phyloP scores from a whole-genome alignment of 2,888 invertebrate genomes.

The Frankliniella intonsa region DNA sequence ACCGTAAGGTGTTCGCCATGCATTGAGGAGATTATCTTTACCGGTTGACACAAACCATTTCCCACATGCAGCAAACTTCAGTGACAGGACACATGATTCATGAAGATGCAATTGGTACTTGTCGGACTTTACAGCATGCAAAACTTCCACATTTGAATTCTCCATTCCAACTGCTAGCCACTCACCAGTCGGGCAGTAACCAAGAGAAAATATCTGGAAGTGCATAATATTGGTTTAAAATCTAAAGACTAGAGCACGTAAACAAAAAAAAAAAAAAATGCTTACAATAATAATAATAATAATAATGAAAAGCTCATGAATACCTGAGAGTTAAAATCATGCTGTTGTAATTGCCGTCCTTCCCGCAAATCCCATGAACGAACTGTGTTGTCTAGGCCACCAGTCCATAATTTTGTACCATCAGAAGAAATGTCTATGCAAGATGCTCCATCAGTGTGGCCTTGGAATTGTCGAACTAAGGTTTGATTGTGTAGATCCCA shows the following conservation, averaged over 20 bases:
- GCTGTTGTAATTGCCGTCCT: slow-evolving; percentile 88
- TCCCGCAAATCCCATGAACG: slow-evolving; percentile 94
- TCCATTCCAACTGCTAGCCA: slow-evolving; percentile 99
- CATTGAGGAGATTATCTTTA: slow-evolving; percentile 94
- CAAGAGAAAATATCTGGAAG: slow-evolving; percentile 78
- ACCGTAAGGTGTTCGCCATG: slow-evolving; percentile 97
- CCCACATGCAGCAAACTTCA: slow-evolving; percentile 91
- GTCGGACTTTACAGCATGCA: slow-evolving; percentile 85
- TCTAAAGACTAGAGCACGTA: background rate
- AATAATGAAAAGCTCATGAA: slow-evolving; percentile 51
- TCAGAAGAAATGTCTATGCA: slow-evolving; percentile 96
- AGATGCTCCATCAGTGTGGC: slow-evolving; percentile 96
- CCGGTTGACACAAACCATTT: slow-evolving; percentile 99
- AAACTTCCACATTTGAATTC: slow-evolving; percentile 92
- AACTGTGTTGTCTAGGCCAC: slow-evolving; percentile 94
- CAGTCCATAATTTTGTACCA: slow-evolving; percentile 85
- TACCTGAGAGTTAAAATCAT: slow-evolving; percentile 89
- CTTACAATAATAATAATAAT: slow-evolving; percentile 49
- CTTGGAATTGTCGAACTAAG: slow-evolving; percentile 87
- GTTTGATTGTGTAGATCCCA: slow-evolving; percentile 92
- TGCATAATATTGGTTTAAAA: slow-evolving; percentile 49
- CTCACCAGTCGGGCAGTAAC: slow-evolving; percentile 92
- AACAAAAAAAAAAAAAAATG: background rate
- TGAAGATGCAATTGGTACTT: slow-evolving; percentile 94
- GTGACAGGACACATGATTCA: slow-evolving; percentile 93